A percentile compares a stretch with the other conserved stretches of the same genome.
Evolutionary conservation across 1,140 invertebrate species (phyloP).

Genomic region (Eufriesea mexicana): DNA sequence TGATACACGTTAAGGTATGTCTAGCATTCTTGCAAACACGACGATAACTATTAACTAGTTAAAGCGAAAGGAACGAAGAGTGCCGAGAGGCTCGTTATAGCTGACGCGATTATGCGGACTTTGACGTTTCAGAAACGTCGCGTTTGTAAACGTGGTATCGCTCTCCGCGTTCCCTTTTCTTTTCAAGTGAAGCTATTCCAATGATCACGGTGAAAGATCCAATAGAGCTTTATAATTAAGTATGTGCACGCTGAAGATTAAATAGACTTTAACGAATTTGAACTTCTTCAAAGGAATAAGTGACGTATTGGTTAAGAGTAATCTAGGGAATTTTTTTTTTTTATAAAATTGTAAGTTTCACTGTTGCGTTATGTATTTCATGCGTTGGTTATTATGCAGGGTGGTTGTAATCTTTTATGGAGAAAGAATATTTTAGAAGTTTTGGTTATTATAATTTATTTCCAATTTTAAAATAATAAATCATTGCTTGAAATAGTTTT

Average conservation of each 20-base stretch:
- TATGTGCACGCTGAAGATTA: background rate
- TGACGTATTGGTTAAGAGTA: background rate
- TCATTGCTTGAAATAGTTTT: no score
- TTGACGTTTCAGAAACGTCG: constrained; percentile 1
- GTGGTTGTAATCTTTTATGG: no score
- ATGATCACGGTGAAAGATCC: constrained; percentile 52
- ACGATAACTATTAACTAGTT: background rate
- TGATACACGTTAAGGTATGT: no score
- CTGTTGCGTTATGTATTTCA: background rate
- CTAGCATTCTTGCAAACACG: background rate
- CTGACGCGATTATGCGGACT: background rate
- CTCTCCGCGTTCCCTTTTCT: constrained; percentile 32
- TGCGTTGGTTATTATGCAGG: no score
- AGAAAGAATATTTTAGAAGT: no score
- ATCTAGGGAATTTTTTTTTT: background rate
- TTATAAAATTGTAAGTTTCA: background rate
- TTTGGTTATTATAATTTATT: no score
- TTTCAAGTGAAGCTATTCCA: constrained; percentile 33
- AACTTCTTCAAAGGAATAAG: background rate
- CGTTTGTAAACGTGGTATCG: background rate
- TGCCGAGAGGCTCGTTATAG: constrained; percentile 12
- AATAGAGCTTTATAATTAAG: constrained; percentile 10
- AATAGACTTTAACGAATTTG: background rate
- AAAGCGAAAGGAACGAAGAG: constrained; percentile 13
- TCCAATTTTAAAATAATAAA: no score